Evolutionary conservation across 2,797 vertebrate genomes (phyloP), one percentile per base, ranked within the genome.

Genomic region (Hapalemur alaotrensis): DNA sequence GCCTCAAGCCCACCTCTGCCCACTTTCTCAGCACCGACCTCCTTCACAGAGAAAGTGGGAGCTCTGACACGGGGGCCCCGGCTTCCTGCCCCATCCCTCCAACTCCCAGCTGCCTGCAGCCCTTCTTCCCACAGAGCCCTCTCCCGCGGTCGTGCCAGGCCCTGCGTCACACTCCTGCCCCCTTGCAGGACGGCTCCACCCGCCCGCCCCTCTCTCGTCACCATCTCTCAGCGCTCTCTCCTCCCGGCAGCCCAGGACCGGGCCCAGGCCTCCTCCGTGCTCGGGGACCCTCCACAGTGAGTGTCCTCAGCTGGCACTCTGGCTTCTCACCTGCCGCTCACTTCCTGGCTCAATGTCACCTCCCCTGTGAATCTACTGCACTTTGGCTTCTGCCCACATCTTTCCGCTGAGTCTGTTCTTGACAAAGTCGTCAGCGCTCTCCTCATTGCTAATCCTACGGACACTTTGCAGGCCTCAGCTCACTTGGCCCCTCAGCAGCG

Each of bases 271-370:
- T 7, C 38, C 52, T 80, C 79, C 65, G 2, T 48, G 38, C 78
- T 4, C 1, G 25, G 13, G 61, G 54, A 80, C 75, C 82, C 65
- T 32, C 22, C 43, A 10, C 20, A 0, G 6, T 52, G 75, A 93
- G n/a, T 23, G 59, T 78, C 81, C 50, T 18, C 48, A 22, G 83
- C 86, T 83, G 80, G 59, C 92, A 69, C 93, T 78, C 85, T 14
- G 25, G 82, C 82, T 97, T 96, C 96, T 96, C 96, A 97, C 95
- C 96, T 97, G 96, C 92, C 96, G 81, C 86, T 96, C 83, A 63
- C 18, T 30, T 91, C 96, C 89, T 69, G 86, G 48, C 96, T 97
- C 93, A 88, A 96, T 89, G 86, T 94, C 95, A 95, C 95, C 91
- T 96, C 75, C 78, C 86, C 70, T 57, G 69, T 83, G 38, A 83